These are phyloP conservation scores for Pitta sordida DNA, from an alignment of 2,113 vertebrate species.

Conservation along the genomic window DNA sequence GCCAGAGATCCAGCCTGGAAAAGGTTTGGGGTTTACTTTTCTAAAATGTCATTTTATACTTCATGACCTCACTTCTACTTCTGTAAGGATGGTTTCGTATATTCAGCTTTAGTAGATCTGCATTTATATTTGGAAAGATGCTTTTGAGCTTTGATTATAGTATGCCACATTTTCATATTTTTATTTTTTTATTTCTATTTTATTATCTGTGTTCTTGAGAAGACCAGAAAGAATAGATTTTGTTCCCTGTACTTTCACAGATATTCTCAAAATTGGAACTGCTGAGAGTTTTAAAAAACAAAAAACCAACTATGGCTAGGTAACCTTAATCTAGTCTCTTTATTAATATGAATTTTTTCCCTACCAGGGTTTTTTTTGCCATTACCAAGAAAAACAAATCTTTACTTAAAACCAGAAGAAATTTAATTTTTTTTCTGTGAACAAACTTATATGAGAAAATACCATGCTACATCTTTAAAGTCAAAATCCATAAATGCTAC, in stretches of 20 bases:
- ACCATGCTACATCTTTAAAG: neutral
- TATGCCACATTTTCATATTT: neutral
- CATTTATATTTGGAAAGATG: neutral
- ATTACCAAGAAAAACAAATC: neutral
- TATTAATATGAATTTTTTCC: neutral
- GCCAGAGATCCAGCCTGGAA: neutral
- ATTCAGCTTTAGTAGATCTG: neutral
- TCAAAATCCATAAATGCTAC: neutral
- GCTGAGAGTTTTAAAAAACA: neutral
- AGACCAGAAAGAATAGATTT: neutral
- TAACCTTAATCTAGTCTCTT: neutral
- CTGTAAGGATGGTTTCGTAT: neutral
- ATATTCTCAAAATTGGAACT: neutral
- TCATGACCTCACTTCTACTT: neutral
- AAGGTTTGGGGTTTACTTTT: neutral
- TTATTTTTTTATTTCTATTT: neutral
- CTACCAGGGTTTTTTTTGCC: neutral
- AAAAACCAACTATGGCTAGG: neutral
- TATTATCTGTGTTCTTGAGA: neutral
- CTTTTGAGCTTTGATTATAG: neutral
- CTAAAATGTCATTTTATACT: neutral
- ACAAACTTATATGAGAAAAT: neutral
- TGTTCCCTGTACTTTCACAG: neutral
- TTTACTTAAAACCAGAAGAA: neutral
- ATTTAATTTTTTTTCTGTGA: neutral